Percentiles rank a stretch among this genome's conserved stretches.
Evolutionary conservation across 2,888 invertebrate genomes (phyloP).

Genomic region (Aelia acuminata): DNA sequence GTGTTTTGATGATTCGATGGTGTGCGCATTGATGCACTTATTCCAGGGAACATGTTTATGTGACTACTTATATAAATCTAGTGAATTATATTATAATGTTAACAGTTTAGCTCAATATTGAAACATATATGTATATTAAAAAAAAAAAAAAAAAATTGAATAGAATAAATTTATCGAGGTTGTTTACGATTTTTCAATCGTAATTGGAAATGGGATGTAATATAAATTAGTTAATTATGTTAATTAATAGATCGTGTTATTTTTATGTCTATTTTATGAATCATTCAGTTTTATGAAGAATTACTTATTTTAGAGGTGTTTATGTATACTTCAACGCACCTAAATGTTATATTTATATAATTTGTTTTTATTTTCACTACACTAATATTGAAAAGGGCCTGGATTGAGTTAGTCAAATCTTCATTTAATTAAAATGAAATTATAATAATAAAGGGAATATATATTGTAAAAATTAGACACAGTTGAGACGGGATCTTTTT

Average conservation of each 20-base stretch:
- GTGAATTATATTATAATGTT: constrained; percentile 34
- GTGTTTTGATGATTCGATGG: constrained; percentile 37
- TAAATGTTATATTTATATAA: neutral
- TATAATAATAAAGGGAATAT: neutral
- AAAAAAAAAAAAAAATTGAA: constrained; percentile 23
- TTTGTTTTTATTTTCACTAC: neutral
- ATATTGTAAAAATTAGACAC: neutral
- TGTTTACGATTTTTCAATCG: constrained; percentile 23
- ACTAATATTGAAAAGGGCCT: neutral
- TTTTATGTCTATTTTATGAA: constrained; percentile 7
- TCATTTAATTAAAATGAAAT: neutral
- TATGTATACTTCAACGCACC: neutral
- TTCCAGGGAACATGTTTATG: constrained; percentile 54
- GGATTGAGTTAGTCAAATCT: neutral
- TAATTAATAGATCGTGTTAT: constrained; percentile 6
- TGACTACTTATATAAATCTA: constrained; percentile 31
- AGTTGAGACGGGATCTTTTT: neutral
- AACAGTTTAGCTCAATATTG: constrained; percentile 33
- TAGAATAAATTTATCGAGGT: constrained; percentile 26
- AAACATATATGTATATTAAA: neutral
- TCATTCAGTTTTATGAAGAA: neutral
- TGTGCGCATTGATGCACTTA: constrained; percentile 43
- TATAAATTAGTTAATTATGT: constrained; percentile 20
- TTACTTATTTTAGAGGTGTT: neutral
- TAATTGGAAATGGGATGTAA: constrained; percentile 42